Evolutionary conservation across 2,888 invertebrate species (phyloP).

Genomic region (Temnothorax unifasciatus): DNA sequence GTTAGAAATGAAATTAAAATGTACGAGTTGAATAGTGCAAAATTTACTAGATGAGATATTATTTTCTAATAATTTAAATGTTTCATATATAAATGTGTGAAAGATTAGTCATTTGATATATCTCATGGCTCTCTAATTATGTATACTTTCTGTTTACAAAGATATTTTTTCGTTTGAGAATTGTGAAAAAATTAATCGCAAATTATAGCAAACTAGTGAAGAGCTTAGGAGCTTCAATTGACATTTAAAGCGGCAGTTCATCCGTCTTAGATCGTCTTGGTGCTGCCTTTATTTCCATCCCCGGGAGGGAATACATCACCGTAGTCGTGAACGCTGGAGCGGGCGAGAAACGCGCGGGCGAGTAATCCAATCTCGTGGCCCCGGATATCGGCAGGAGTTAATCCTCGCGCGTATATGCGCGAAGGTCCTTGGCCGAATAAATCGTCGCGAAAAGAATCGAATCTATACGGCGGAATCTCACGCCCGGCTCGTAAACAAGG

Average conservation of each 20-base stretch:
- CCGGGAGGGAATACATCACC: constrained; percentile 38
- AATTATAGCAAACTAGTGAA: not conserved
- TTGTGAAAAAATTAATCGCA: not conserved
- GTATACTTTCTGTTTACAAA: not conserved
- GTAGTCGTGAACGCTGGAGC: constrained; percentile 22
- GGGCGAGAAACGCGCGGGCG: constrained; percentile 12
- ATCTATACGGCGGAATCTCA: constrained; percentile 82
- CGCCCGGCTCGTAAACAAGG: constrained; percentile 85
- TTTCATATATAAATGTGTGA: not conserved
- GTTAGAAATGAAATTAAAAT: not conserved
- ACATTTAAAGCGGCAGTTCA: not conserved
- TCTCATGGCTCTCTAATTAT: not conserved
- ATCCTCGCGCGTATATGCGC: constrained; percentile 61
- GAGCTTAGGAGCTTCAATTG: not conserved
- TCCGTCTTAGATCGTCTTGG: not conserved
- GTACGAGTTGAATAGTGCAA: not conserved
- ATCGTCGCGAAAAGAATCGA: constrained; percentile 79
- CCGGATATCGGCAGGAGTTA: constrained; percentile 56
- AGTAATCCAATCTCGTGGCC: constrained; percentile 49
- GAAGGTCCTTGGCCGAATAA: constrained; percentile 63
- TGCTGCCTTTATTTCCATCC: constrained; percentile 3
- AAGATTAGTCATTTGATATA: not conserved
- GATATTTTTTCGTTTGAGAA: not conserved
- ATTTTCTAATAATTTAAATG: not conserved
- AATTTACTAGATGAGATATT: not conserved